A percentile compares a stretch with the other conserved stretches of the same genome.
These are phyloP conservation scores for Otis tarda DNA, from an alignment of 2,113 vertebrate species.

Conservation along the genomic window DNA sequence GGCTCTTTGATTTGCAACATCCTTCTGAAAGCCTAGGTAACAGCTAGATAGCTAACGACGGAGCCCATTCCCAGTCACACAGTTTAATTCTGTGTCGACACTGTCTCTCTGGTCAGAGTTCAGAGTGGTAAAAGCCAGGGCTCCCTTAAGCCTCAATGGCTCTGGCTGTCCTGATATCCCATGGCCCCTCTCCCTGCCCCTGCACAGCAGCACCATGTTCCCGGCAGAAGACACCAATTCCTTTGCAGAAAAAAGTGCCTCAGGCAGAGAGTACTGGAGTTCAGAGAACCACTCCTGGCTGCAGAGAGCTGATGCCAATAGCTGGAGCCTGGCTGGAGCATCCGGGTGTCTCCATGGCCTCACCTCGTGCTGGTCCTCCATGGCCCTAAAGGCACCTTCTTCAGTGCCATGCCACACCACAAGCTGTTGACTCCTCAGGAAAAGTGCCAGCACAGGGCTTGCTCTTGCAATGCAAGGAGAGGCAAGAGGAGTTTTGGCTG, in stretches of 20 bases:
- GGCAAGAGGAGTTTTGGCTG: neutral
- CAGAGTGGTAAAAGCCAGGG: neutral
- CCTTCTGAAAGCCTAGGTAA: neutral
- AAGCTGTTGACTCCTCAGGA: neutral
- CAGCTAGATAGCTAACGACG: neutral
- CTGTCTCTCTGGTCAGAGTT: neutral
- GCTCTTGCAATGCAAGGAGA: neutral
- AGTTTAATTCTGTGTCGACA: neutral
- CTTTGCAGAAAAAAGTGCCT: neutral
- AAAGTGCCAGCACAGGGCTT: neutral
- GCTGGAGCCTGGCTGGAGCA: neutral
- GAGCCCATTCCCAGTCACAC: neutral
- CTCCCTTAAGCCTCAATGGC: neutral
- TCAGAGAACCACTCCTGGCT: neutral
- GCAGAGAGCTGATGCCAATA: neutral
- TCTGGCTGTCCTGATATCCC: neutral
- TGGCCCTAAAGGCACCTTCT: neutral
- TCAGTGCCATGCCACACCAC: neutral
- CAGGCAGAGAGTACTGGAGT: neutral
- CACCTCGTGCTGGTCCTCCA: neutral
- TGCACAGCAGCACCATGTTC: neutral
- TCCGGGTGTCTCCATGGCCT: fast-evolving
- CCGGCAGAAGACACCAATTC: neutral
- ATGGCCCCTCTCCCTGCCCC: neutral
- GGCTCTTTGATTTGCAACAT: neutral